phyloP scores from a whole-genome alignment of 2,113 vertebrate species.

The Cochlearius cochlearius region DNA sequence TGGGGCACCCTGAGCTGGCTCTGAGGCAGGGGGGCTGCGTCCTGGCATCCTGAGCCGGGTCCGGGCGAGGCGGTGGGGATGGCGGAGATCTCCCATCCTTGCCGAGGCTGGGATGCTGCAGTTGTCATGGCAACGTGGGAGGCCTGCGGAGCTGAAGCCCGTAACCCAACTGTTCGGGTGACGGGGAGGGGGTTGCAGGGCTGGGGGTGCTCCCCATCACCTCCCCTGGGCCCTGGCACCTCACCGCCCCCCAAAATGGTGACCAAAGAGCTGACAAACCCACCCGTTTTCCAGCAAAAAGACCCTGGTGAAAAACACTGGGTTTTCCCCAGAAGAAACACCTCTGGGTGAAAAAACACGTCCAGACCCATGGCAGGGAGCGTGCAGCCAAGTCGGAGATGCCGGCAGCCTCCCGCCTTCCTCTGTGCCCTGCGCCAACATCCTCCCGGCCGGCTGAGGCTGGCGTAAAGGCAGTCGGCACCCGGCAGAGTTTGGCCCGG shows the following conservation, averaged over 20 bases:
- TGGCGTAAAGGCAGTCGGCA: accelerated
- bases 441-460: accelerated
- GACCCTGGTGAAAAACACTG: not conserved
- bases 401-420: not conserved
- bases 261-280: not conserved
- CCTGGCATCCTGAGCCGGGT: accelerated
- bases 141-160: not conserved
- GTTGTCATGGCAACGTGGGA: conserved; percentile 9
- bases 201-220: not conserved
- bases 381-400: accelerated
- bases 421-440: accelerated
- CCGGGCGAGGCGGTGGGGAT: not conserved
- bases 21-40: not conserved
- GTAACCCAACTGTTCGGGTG: not conserved
- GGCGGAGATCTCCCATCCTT: not conserved
- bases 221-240: not conserved
- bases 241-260: not conserved
- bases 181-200: not conserved
- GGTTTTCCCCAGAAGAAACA: not conserved
- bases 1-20: not conserved
- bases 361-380: not conserved
- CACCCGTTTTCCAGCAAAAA: not conserved
- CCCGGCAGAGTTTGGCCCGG: accelerated
- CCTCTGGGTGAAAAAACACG: accelerated
- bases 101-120: conserved; percentile 15